Evolutionary conservation across 1,140 invertebrate genomes (phyloP).

Genomic region (Kradibia gibbosae): DNA sequence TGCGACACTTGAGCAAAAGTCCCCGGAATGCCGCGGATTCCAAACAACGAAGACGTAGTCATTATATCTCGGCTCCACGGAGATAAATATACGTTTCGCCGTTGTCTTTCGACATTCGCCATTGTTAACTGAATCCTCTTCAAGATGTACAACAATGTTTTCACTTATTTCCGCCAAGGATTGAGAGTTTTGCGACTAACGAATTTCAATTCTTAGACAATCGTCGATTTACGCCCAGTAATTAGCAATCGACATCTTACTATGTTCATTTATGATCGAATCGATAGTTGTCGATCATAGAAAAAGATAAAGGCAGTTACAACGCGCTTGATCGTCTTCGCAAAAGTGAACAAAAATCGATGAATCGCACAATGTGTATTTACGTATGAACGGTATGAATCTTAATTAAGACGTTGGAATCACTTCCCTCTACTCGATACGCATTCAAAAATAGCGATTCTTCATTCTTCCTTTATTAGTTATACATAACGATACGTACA

Average conservation of each 20-base stretch:
- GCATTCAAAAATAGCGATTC: background rate
- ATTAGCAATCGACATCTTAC: background rate
- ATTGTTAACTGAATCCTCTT: too few relatives aligned
- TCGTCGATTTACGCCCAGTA: background rate
- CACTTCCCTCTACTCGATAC: background rate
- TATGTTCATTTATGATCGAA: too few relatives aligned
- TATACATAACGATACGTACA: too few relatives aligned
- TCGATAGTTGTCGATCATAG: background rate
- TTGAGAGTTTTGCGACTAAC: background rate
- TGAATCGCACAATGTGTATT: background rate
- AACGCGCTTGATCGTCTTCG: background rate
- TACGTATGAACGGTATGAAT: background rate
- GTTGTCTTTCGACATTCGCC: too few relatives aligned
- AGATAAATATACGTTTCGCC: too few relatives aligned
- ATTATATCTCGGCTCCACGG: too few relatives aligned
- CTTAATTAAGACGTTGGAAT: slow-evolving; percentile 16
- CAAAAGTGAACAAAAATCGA: background rate
- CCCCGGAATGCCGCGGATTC: too few relatives aligned
- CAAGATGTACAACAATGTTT: too few relatives aligned
- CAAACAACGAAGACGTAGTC: too few relatives aligned
- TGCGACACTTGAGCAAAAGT: too few relatives aligned
- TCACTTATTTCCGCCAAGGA: background rate
- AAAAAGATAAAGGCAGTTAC: background rate
- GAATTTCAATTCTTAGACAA: background rate
- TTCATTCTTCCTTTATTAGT: background rate